Evolutionary conservation across 2,113 vertebrate genomes (phyloP), one percentile per base, ranked within the genome.

Genomic region (Calidris pygmaea): DNA sequence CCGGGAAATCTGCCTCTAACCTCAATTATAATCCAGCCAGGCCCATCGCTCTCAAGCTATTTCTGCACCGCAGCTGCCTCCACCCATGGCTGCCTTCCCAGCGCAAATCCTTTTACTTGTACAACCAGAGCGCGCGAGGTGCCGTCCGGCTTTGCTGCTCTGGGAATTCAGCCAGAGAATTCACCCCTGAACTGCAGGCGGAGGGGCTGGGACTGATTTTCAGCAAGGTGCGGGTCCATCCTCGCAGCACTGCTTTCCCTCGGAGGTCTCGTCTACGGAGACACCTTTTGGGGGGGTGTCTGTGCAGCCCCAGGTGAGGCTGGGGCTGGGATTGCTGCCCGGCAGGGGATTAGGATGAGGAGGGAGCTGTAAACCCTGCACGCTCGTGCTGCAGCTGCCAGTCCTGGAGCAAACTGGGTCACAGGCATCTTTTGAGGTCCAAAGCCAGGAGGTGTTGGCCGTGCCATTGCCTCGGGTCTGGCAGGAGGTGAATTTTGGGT

Each of bases 401-500:
- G 82, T 41, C 23, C 63, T 2, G 16, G 32, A 92, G 77, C 58
- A 87, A 96, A 95, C 66, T 92, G 89, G 95, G 94, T 94, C 96
- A 96, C 6, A 0, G 37, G 74, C 52, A 29, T 22, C 15, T 63
- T 32, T 48, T 19, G 5, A 26, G 37, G 41, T 62, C 39, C 58
- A 45, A 34, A 80, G 75, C 45, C n/a, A 22, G 0, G 1, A 90
- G 56, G 34, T 3, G 32, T 1, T 29, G 39, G 6, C 52, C 45
- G 21, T 29, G 67, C 12, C n/a, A 3, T 0, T 24, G 47, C 19
- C 75, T 18, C 37, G n/a, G 66, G 55, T 14, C 18, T 3, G 52
- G 17, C 63, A 80, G 66, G 63, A 45, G 63, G 43, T 12, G 56
- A 56, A 60, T 74, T 73, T 70, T 29, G 47, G 50, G 32, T 52